Evolutionary conservation across 2,888 invertebrate genomes (phyloP).

Genomic region (Pandemis corylana): DNA sequence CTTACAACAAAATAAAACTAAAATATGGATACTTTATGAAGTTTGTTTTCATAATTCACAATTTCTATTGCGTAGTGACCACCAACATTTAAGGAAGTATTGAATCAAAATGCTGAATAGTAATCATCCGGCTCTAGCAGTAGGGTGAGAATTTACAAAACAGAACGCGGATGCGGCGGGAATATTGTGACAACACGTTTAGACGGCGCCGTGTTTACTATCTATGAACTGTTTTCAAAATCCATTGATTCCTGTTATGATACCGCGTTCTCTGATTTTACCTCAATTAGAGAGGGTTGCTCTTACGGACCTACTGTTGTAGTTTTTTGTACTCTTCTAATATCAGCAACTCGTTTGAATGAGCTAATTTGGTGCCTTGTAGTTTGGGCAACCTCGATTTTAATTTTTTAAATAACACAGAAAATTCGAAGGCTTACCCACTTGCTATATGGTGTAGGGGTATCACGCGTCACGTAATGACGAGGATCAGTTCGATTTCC

Average conservation of each 20-base stretch:
- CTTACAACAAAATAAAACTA: too few species aligned
- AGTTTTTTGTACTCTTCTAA: background rate
- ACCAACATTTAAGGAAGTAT: background rate
- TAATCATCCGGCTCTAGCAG: conserved; percentile 8
- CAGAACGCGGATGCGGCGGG: background rate
- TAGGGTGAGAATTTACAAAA: conserved; percentile 27
- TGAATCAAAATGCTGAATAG: background rate
- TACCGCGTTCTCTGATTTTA: background rate
- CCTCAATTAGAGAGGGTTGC: background rate
- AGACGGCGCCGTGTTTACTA: conserved; percentile 23
- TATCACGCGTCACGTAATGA: too few species aligned
- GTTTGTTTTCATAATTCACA: background rate
- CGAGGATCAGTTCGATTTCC: too few species aligned
- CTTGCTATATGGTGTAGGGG: too few species aligned
- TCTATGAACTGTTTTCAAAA: conserved; percentile 21
- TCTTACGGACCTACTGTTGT: background rate
- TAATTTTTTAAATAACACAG: too few species aligned
- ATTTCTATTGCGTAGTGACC: background rate
- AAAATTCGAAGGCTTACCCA: too few species aligned
- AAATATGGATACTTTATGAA: too few species aligned
- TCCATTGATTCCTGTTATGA: background rate
- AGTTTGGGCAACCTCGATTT: too few species aligned
- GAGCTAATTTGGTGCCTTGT: too few species aligned
- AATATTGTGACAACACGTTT: conserved; percentile 7
- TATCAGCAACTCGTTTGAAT: background rate